Conservation (phyloP, 2,888 invertebrate genomes). For the Parnassius smintheus region DNA sequence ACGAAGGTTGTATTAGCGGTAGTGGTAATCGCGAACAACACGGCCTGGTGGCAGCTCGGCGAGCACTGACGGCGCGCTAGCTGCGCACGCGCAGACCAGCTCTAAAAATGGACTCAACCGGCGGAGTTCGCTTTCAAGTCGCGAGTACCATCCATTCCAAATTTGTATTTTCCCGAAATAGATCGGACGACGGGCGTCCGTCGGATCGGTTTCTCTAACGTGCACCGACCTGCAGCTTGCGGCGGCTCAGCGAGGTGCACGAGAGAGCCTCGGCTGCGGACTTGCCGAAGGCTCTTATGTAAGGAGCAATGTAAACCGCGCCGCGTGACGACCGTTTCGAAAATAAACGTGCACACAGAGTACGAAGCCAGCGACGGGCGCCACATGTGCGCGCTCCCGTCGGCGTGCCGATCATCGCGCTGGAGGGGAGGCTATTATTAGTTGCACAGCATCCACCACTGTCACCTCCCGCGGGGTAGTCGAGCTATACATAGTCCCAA, state of each 20-base stretch:
- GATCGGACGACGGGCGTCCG: conserved; percentile 77
- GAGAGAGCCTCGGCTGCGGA: conserved; percentile 43
- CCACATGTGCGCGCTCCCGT: conserved; percentile 76
- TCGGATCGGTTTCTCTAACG: conserved; percentile 79
- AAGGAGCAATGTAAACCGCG: conserved; percentile 71
- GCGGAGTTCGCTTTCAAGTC: conserved; percentile 77
- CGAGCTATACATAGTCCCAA: conserved; percentile 76
- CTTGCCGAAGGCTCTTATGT: conserved; percentile 60
- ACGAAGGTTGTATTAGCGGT: conserved; percentile 33
- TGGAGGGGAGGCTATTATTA: conserved; percentile 81
- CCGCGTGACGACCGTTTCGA: conserved; percentile 76
- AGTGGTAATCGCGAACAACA: conserved; percentile 69
- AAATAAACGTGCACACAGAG: conserved; percentile 74
- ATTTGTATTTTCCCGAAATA: conserved; percentile 92
- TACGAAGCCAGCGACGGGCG: conserved; percentile 59
- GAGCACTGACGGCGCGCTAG: conserved; percentile 72
- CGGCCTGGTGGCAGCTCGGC: conserved; percentile 72
- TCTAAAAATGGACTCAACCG: conserved; percentile 80
- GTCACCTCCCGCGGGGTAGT: conserved; percentile 80
- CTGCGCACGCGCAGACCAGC: conserved; percentile 79
- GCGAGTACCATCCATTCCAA: conserved; percentile 84
- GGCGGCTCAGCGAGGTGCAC: conserved; percentile 47
- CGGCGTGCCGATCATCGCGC: conserved; percentile 66
- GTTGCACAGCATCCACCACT: conserved; percentile 78
- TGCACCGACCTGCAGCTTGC: conserved; percentile 74